These are phyloP conservation scores for Phrixothrix hirtus DNA, from an alignment of 2,888 invertebrate species.

Conservation along the genomic window DNA sequence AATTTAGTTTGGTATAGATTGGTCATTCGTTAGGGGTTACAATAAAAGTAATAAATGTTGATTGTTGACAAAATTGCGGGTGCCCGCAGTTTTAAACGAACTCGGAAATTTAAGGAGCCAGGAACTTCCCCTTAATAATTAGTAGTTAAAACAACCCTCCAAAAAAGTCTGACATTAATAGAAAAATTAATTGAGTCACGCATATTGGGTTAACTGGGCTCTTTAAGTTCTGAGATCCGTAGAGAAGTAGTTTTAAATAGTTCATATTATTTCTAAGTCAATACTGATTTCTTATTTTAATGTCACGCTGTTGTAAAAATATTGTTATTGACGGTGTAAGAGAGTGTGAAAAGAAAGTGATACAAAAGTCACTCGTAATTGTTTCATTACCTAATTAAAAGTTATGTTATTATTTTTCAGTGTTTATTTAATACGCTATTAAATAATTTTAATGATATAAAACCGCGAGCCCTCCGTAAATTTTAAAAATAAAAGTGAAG, in stretches of 20 bases:
- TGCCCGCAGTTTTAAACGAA: slow-evolving; percentile 25
- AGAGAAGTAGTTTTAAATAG: slow-evolving; percentile 33
- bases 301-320: slow-evolving; percentile 52
- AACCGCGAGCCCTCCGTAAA: too few relatives aligned
- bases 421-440: too few relatives aligned
- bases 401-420: too few relatives aligned
- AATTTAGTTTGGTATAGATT: slow-evolving; percentile 44
- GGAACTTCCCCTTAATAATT: background rate
- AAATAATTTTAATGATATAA: too few relatives aligned
- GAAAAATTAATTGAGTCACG: slow-evolving; percentile 31
- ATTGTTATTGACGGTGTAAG: slow-evolving; percentile 53
- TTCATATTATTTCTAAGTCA: slow-evolving; percentile 45
- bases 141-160: slow-evolving; percentile 9
- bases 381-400: too few relatives aligned
- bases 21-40: slow-evolving; percentile 47
- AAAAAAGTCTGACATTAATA: slow-evolving; percentile 27
- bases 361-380: slow-evolving; percentile 36
- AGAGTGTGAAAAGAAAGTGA: slow-evolving; percentile 53
- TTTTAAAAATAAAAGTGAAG: too few relatives aligned
- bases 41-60: slow-evolving; percentile 47
- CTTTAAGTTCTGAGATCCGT: slow-evolving; percentile 15
- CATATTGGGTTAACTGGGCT: slow-evolving; percentile 1
- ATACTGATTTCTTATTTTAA: slow-evolving; percentile 44
- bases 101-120: slow-evolving; percentile 15
- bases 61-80: slow-evolving; percentile 43